Base-by-base conservation (phyloP, 2,888 invertebrate species). In the Sympetrum striolatum region DNA sequence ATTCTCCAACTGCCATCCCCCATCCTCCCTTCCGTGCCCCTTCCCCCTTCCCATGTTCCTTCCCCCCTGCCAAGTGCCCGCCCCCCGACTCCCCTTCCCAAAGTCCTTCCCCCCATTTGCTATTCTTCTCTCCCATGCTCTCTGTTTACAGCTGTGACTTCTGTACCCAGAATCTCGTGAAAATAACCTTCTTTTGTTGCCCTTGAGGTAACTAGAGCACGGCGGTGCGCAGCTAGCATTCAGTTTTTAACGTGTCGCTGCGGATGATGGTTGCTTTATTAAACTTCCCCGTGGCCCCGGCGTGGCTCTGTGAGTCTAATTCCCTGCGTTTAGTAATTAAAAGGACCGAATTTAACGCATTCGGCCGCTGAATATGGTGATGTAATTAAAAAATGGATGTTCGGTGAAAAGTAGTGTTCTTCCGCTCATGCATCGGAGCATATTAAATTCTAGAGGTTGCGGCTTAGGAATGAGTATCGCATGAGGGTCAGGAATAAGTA, bases 171-270 rank as follows among this genome's bases (percentile, higher is more conserved):
- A 80, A 80, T n/a, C 80, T 80, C 39, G 18, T 15, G 39, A 80
- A 80, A 80, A 80, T 39, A 39, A 80, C 39, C 37, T 64, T 31
- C 53, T 86, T 86, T 60, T 60, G 60, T 86, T 64, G 60, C 86
- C 37, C 60, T 35, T 37, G 58, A 37, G 60, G 25, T 60, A 86
- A 86, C 86, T 86, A 37, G 86, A 86, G 64, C 86, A 86, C 14
- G 86, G 37, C 60, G 39, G 39, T 86, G 86, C 22, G 86, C 64
- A n/a, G n/a, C 18, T 37, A 86, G 60, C 60, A 31, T 22, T 58
- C 60, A 58, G 31, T 86, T 86, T 60, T 60, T 86, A 39, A 39
- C 14, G 39, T 86, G 31, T 37, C 22, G 58, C 60, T 80, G 86
- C 86, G 39, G 73, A 73, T 73, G 73, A 60, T 60, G 60, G 37